Conservation (phyloP, 2,888 invertebrate genomes). For the Saturnia japonica region DNA sequence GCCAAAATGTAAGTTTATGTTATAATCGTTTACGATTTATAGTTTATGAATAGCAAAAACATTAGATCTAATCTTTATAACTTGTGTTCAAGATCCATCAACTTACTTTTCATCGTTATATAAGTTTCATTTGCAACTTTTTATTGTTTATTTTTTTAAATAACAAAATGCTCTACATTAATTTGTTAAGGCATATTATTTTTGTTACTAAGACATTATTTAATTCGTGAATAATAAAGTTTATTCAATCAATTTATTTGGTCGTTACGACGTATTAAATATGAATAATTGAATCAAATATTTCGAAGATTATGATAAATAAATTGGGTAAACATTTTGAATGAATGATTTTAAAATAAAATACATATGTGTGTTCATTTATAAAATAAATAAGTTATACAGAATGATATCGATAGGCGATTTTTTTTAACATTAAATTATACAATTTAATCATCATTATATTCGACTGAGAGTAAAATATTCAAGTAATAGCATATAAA, state of each 20-base stretch:
- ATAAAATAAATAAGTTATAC: background rate
- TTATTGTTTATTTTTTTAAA: background rate
- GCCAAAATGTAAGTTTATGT: background rate
- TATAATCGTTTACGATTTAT: background rate
- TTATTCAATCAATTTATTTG: too few relatives aligned
- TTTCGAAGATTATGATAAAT: background rate
- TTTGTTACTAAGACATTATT: background rate
- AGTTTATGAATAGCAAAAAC: background rate
- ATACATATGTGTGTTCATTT: too few relatives aligned
- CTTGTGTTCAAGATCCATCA: background rate
- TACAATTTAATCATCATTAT: background rate
- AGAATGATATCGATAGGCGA: too few relatives aligned
- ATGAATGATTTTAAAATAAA: too few relatives aligned
- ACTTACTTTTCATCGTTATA: background rate
- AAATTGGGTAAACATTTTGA: background rate
- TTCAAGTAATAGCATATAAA: background rate
- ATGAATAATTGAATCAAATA: background rate
- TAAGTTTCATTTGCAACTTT: background rate
- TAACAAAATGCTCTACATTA: background rate
- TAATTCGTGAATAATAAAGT: background rate
- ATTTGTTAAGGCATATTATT: background rate
- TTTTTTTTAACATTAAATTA: background rate
- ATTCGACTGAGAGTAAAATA: background rate
- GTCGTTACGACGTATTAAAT: too few relatives aligned
- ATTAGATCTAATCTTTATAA: background rate